Percentiles rank a stretch among this genome's conserved stretches.
Conservation (phyloP, 2,113 vertebrate species). For the Vimba vimba region DNA sequence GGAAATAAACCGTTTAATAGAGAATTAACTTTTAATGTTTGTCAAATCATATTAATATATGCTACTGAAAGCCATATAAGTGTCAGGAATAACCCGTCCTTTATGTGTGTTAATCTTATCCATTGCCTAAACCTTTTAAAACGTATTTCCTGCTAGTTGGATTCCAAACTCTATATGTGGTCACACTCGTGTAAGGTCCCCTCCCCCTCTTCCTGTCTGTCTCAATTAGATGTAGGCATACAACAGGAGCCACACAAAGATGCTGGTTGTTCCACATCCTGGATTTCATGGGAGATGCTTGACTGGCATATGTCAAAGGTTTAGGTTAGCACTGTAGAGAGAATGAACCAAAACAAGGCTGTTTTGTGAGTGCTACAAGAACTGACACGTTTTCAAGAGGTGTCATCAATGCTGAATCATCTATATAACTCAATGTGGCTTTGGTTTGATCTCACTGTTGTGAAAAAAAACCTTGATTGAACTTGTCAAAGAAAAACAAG, state of each 20-base stretch:
- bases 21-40: too few relatives aligned
- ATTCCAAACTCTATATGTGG: slow-evolving; percentile 81
- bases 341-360: background rate
- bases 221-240: slow-evolving; percentile 82
- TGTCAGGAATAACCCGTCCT: background rate
- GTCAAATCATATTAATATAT: background rate
- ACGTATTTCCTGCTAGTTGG: slow-evolving; percentile 75
- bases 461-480: background rate
- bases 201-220: slow-evolving; percentile 84
- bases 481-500: background rate
- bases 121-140: slow-evolving; percentile 67
- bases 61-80: background rate
- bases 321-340: slow-evolving; percentile 61
- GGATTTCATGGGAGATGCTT: slow-evolving; percentile 69
- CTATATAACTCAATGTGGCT: background rate
- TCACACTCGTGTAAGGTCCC: slow-evolving; percentile 63
- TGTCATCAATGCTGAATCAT: background rate
- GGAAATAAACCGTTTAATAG: background rate
- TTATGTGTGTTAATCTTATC: slow-evolving; percentile 18
- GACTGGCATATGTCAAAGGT: slow-evolving; percentile 78
- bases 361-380: background rate
- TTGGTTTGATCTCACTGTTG: background rate
- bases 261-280: slow-evolving; percentile 75
- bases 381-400: background rate
- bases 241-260: slow-evolving; percentile 76